These are phyloP conservation scores for Monodelphis domestica DNA, from an alignment of 2,797 vertebrate species.

Conservation along the genomic window DNA sequence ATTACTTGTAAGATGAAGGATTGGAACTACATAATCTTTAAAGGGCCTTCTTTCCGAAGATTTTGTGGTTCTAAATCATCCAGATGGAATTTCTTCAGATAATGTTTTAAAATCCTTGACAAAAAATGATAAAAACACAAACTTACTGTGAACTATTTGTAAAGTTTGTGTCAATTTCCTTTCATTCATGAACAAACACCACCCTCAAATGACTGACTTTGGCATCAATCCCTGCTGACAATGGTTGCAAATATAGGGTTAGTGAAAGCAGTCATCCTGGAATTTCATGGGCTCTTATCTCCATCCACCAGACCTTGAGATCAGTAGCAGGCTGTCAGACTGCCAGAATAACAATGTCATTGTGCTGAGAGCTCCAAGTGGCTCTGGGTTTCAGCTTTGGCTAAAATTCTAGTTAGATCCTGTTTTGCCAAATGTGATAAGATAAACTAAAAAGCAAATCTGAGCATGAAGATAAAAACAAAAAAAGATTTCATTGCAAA, in stretches of 20 bases:
- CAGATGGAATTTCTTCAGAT: background rate
- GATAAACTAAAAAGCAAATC: constrained; percentile 29
- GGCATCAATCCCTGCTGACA: background rate
- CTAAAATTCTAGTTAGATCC: constrained; percentile 28
- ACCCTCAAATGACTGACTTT: background rate
- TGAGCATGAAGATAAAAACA: constrained; percentile 17
- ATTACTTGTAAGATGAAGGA: background rate
- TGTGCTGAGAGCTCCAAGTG: constrained; percentile 28
- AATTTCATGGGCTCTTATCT: background rate
- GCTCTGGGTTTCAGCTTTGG: constrained; percentile 16
- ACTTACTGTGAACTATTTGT: background rate
- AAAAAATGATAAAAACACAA: background rate
- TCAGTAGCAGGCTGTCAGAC: background rate
- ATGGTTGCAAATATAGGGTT: fast-evolving
- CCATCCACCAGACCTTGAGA: constrained; percentile 26
- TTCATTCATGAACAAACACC: background rate
- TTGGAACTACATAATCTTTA: background rate
- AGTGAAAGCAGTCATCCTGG: background rate
- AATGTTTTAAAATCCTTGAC: background rate
- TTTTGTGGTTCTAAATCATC: background rate
- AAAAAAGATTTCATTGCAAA: constrained; percentile 37
- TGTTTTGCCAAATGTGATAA: constrained; percentile 33
- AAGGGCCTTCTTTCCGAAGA: background rate
- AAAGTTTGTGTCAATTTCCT: background rate
- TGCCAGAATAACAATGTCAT: background rate